phyloP scores from a whole-genome alignment of 2,888 invertebrate genomes.

The Aspidiotus destructor region DNA sequence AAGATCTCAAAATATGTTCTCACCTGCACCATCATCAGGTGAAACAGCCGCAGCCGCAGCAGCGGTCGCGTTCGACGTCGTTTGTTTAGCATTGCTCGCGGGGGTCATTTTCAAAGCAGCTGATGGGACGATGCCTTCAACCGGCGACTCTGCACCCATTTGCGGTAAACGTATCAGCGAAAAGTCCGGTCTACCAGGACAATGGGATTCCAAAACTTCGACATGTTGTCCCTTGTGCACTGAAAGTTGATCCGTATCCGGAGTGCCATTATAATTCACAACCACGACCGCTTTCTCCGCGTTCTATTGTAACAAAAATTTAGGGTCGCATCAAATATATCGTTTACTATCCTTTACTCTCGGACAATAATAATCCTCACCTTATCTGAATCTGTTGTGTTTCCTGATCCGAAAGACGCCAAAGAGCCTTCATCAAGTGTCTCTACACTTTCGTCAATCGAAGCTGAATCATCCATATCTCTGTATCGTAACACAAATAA shows the following conservation, averaged over 20 bases:
- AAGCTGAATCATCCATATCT: constrained; percentile 76
- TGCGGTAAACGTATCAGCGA: constrained; percentile 19
- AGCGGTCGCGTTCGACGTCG: neutral
- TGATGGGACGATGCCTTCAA: constrained; percentile 7
- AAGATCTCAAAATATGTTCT: neutral
- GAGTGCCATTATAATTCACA: constrained; percentile 68
- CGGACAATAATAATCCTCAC: constrained; percentile 48
- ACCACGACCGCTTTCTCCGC: constrained; percentile 87
- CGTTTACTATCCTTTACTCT: too few relatives aligned
- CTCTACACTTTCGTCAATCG: constrained; percentile 75
- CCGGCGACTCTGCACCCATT: neutral
- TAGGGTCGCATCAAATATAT: too few relatives aligned
- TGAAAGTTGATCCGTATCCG: constrained; percentile 61
- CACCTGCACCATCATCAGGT: constrained; percentile 1
- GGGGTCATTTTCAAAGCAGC: constrained; percentile 4
- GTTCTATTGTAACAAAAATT: constrained; percentile 46
- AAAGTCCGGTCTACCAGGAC: constrained; percentile 11
- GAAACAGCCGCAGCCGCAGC: neutral
- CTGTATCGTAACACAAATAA: constrained; percentile 45
- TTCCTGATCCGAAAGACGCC: constrained; percentile 86
- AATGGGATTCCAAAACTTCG: constrained; percentile 62
- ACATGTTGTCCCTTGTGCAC: constrained; percentile 89
- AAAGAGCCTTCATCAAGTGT: constrained; percentile 77
- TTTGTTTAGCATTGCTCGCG: neutral
- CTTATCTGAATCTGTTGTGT: constrained; percentile 89